Evolutionary conservation across 2,797 vertebrate species (phyloP).

Genomic region (Bufotes viridis): DNA sequence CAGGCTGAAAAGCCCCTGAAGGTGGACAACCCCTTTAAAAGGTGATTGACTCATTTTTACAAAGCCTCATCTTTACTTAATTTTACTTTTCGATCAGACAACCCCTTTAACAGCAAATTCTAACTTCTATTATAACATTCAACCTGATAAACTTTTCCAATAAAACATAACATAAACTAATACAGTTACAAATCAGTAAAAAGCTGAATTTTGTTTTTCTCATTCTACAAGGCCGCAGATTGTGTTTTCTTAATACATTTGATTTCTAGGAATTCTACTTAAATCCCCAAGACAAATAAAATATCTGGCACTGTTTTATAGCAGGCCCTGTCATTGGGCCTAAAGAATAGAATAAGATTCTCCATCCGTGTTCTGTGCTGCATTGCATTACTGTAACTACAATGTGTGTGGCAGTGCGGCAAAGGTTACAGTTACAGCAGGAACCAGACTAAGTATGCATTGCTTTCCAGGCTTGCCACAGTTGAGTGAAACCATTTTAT

Average conservation of each 20-base stretch:
- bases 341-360: not conserved
- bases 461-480: slow-evolving; percentile 59
- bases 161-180: not conserved
- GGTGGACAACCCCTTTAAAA: too few relatives aligned
- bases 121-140: not conserved
- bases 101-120: not conserved
- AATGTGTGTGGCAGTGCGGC: slow-evolving; percentile 54
- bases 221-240: not conserved
- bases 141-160: not conserved
- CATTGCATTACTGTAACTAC: slow-evolving; percentile 37
- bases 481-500: slow-evolving; percentile 60
- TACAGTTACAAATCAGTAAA: not conserved
- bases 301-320: not conserved
- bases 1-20: too few relatives aligned
- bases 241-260: not conserved
- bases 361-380: slow-evolving; percentile 12
- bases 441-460: slow-evolving; percentile 56
- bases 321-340: not conserved
- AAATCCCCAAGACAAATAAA: not conserved
- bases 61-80: too few relatives aligned
- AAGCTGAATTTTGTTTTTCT: not conserved
- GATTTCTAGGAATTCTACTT: not conserved
- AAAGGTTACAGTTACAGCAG: slow-evolving; percentile 56
- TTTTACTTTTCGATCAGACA: not conserved
- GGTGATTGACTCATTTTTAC: too few relatives aligned